Base-by-base conservation (phyloP, 35 echinoderm and acorn worm genomes). In the Ophiothrix spiculata region DNA sequence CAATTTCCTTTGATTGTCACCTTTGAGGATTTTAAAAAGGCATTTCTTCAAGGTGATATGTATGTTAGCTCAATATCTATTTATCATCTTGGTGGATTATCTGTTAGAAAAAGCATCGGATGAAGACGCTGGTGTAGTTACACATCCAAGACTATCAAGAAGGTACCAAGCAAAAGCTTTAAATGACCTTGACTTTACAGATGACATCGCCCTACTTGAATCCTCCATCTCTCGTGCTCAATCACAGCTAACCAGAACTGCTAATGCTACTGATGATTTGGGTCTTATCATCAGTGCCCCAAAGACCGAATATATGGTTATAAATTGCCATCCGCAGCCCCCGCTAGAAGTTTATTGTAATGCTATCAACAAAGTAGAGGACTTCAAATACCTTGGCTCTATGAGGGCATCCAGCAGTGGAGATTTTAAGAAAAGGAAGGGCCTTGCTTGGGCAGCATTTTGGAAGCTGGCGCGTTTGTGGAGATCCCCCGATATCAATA, bases 181-280 rank as follows among this genome's bases (percentile, higher is more conserved):
- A 33, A 88, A 88, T 88, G 86, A 88, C 78, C 32, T 88, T 13
- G 77, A 80, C 77, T 88, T 88, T 81, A 77, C 86, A 1, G 86
- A 88, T 35, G 86, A 88, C 31, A 86, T 86, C 38, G 37, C 28
- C 11, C 84, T 86, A 14, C 84, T 86, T 49, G 84, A 77, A 39
- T 77, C 37, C 2, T 41, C 84, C 8, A 86, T 77, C 16, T 11
- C 73, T 1, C 39, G 69, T 37, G 84, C 84, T n/a, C 69, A 86
- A 31, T 16, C 84, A 37, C 75, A 86, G 75, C 36, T 77, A 0
- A 32, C 84, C 15, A 86, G 37, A 13, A 86, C 84, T 19, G 75
- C 84, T 33, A 32, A n/a, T 32, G 84, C 73, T 4, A 40, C 73
- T 41, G 75, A 12, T 11, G 56, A 45, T 25, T 6, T 86, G 4